These are phyloP conservation scores for Micromys minutus DNA, from an alignment of 2,113 vertebrate species.

Conservation along the genomic window DNA sequence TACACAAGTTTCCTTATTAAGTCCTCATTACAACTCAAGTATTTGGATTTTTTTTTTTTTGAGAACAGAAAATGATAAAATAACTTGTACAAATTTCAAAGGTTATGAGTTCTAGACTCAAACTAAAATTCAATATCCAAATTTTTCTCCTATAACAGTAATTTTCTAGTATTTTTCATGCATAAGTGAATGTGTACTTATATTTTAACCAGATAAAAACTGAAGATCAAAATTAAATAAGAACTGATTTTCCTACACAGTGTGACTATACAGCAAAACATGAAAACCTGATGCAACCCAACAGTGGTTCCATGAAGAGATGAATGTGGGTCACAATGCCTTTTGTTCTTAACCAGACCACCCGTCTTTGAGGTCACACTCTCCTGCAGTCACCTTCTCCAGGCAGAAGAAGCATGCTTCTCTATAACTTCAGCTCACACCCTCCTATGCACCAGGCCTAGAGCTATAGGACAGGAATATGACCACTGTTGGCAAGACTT, in stretches of 20 bases:
- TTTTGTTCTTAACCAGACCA: background rate
- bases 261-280: background rate
- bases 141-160: background rate
- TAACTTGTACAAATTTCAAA: background rate
- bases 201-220: background rate
- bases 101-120: conserved; percentile 25
- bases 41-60: too few species aligned
- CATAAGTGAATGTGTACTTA: background rate
- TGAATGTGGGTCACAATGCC: background rate
- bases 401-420: background rate
- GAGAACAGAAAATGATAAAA: conserved; percentile 8
- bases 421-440: background rate
- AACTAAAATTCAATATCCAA: background rate
- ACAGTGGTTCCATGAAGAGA: background rate
- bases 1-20: background rate
- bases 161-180: background rate
- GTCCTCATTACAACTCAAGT: background rate
- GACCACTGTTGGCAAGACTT: background rate
- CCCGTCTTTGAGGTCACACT: background rate
- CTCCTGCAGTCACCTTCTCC: background rate
- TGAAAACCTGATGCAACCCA: background rate
- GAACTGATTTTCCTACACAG: background rate
- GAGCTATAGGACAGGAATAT: background rate
- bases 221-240: conserved; percentile 25
- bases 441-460: background rate